Evolutionary conservation across 2,797 vertebrate species (phyloP), one percentile per base, ranked within the genome.

Genomic region (Tamandua tetradactyla): DNA sequence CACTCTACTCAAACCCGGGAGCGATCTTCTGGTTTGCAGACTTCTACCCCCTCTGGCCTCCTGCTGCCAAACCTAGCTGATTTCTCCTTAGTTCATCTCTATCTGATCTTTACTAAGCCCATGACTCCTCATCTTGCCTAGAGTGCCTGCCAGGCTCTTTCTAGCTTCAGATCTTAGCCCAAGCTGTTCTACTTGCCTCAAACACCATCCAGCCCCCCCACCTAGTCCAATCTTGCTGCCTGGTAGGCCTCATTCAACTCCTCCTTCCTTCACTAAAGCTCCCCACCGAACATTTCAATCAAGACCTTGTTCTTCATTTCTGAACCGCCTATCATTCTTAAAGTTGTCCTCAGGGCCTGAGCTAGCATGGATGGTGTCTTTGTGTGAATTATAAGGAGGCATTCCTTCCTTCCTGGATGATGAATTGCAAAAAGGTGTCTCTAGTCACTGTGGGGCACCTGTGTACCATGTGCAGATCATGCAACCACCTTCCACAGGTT

Each of bases 261-360:
- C 44, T 1, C 62, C 47, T 94, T 88, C 47, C 80, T 90, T 75
- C 52, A 15, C 44, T 32, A 47, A 87, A 74, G 47, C 44, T 84
- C 44, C 52, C 92, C 32, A 79, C 62, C 22, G 68, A 93, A 93
- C 14, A 87, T 93, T 96, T 79, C 92, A 93, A 69, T 93, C 76
- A 91, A 92, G 87, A 81, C 49, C 71, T 88, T 83, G 71, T 68
- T 84, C 80, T 94, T 93, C 22, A 55, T 89, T 94, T 84, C 78
- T 49, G 61, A 89, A 74, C 93, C 82, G 81, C 81, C 42, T 80
- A 12, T 81, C 72, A 35, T 87, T 87, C 81, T 97, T 62, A 85
- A 94, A 90, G 82, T 52, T 75, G 74, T 62, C 79, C 76, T 93
- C 68, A 3, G 40, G 86, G 74, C 32, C 40, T 81, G 61, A 35